A percentile compares a stretch with the other conserved stretches of the same genome.
Evolutionary conservation across 2,113 vertebrate genomes (phyloP).

Genomic region (Vimba vimba): DNA sequence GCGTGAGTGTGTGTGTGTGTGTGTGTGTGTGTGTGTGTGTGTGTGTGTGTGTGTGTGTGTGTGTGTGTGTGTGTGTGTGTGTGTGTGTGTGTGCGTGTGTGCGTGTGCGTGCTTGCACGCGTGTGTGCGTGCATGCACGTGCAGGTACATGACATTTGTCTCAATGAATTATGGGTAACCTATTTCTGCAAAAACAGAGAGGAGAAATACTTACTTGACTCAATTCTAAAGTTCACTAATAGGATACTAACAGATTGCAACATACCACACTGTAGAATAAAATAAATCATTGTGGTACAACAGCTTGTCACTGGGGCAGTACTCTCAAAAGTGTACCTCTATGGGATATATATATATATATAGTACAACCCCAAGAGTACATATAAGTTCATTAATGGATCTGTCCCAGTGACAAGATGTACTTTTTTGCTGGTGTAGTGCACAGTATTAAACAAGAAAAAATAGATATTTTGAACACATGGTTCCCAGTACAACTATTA

Average conservation of each 20-base stretch:
- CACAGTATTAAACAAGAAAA: constrained; percentile 16
- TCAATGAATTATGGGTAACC: background rate
- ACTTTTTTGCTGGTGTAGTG: background rate
- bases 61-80: too few relatives aligned
- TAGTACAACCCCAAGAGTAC: background rate
- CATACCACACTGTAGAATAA: background rate
- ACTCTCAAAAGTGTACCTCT: background rate
- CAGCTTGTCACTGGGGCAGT: background rate
- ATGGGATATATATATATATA: background rate
- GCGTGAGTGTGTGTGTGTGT: background rate
- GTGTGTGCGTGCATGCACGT: too few relatives aligned
- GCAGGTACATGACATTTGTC: constrained; percentile 7
- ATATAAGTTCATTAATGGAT: background rate
- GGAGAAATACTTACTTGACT: background rate
- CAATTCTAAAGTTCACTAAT: background rate
- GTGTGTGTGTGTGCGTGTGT: too few relatives aligned
- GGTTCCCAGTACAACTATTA: background rate
- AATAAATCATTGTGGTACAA: background rate
- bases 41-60: too few relatives aligned
- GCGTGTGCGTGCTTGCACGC: too few relatives aligned
- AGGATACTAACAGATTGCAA: background rate
- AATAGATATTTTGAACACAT: background rate
- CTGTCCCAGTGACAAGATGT: background rate
- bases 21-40: background rate
- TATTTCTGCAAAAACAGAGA: background rate